Percentiles rank a stretch among this genome's conserved stretches.
These are phyloP conservation scores for Poeciliopsis turneri DNA, from an alignment of 2,797 vertebrate species.

Conservation along the genomic window DNA sequence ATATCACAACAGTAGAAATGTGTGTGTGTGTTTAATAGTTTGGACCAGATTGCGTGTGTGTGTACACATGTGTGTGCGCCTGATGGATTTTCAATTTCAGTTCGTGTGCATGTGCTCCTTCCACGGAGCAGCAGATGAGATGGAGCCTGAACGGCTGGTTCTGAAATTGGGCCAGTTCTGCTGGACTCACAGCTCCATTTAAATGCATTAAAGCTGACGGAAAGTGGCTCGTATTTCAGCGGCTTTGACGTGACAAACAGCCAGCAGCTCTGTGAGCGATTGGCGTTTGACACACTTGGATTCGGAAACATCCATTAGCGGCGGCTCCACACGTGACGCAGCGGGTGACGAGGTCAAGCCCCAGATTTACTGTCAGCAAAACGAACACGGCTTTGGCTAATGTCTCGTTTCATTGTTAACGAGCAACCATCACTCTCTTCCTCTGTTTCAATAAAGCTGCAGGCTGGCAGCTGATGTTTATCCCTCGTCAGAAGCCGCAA, in stretches of 20 bases:
- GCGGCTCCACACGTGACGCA: constrained; percentile 45
- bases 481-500: constrained; percentile 40
- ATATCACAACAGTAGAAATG: constrained; percentile 71
- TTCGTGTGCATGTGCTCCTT: constrained; percentile 70
- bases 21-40: constrained; percentile 1
- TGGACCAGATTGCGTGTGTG: constrained; percentile 1
- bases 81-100: constrained; percentile 79
- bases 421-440: constrained; percentile 25
- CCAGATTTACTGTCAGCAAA: constrained; percentile 48
- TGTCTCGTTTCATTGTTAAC: constrained; percentile 54
- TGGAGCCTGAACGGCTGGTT: constrained; percentile 73
- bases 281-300: constrained; percentile 57
- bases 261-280: constrained; percentile 40
- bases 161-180: constrained; percentile 75
- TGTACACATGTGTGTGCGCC: constrained; percentile 30
- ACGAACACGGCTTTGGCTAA: constrained; percentile 25
- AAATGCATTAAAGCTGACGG: constrained; percentile 80
- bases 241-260: constrained; percentile 66
- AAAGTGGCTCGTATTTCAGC: constrained; percentile 75
- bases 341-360: constrained; percentile 53
- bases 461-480: constrained; percentile 49
- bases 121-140: constrained; percentile 74
- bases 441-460: constrained; percentile 35
- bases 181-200: constrained; percentile 79
- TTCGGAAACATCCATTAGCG: constrained; percentile 65